Evolutionary conservation across 2,888 invertebrate species (phyloP), one percentile per base, ranked within the genome.

Genomic region (Andrena chrysosceles): DNA sequence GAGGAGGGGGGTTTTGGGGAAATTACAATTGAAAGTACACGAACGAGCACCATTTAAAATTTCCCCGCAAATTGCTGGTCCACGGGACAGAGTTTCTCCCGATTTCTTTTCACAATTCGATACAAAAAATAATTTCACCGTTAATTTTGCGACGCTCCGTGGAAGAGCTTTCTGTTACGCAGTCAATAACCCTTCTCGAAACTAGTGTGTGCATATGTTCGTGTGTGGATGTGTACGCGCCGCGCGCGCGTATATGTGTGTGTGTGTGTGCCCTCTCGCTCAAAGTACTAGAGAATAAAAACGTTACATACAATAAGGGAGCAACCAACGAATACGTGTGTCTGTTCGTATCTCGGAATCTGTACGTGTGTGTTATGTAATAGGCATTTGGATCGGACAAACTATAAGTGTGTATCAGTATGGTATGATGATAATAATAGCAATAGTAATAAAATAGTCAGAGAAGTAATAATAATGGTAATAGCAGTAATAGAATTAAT

Each of bases 81-180:
- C 81, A 84, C 77, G 72, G 62, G 64, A 83, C 79, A 72, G 52
- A 68, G 62, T 29, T 67, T 7, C 70, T 74, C 66, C 70, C 73
- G 31, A 82, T 62, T 79, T 85, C 62, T 56, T 48, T 63, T 85
- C 81, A 74, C 75, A 77, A 84, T 82, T 81, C 83, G 77, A 90
- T 90, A 91, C 90, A 90, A 91, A 90, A 91, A 90, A 89, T 89
- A 89, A 89, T 89, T 89, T 89, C 64, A 76, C 82, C 70, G 82
- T 77, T 85, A 84, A 70, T 77, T 70, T 75, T 84, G 85, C 87
- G 91, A 92, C 92, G 89, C 91, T 91, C 91, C 91, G 91, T 89
- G 91, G 91, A 93, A 92, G 86, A 89, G 89, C 89, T 85, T 87
- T 83, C 59, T 70, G 67, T 89, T 86, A 83, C 83, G 80, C 86